Base-by-base conservation (phyloP, 1,140 invertebrate genomes). In the Tyrophagus putrescentiae region DNA sequence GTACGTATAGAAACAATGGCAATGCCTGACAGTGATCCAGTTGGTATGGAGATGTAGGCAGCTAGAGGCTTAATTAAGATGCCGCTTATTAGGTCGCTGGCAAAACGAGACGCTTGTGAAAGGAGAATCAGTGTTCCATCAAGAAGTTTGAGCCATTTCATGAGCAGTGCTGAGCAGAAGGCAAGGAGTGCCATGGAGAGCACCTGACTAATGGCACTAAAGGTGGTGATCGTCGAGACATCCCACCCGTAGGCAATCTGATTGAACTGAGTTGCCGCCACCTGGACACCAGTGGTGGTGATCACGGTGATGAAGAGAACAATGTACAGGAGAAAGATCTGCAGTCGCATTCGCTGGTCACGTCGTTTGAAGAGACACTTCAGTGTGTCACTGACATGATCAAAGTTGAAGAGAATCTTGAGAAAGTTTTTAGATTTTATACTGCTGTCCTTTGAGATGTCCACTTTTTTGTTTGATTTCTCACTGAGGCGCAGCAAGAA, bases 71-170 rank as follows among this genome's bases (percentile, higher is more conserved):
- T n/a, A n/a, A n/a, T n/a, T n/a, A n/a, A n/a, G n/a, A n/a, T n/a
- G n/a, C n/a, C n/a, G n/a, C n/a, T n/a, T n/a, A n/a, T n/a, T n/a
- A n/a, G n/a, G 9, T 54, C 11, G 27, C 52, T 13, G 27, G 18
- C n/a, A 33, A 54, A 54, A 11, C 13, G 11, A 34, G 52, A 54
- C 25, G 25, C 13, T 33, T 27, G 13, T 1, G 52, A 27, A 7
- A 54, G n/a, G 2, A 27, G n/a, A 54, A 54, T 27, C 28, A 54
- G 11, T 32, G 52, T 54, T 54, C 52, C 52, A 33, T 54, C 52
- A 3, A 16, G 11, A 7, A 54, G 25, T 31, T 54, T 13, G 13
- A 54, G 3, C 1, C 21, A 9, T 27, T 54, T 54, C 7, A 54
- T 25, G 21, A 54, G 13, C 32, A 54, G 2, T 11, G 9, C 9